A percentile compares a stretch with the other conserved stretches of the same genome.
Conservation (phyloP, 2,113 vertebrate species). For the Hippocampus abdominalis region DNA sequence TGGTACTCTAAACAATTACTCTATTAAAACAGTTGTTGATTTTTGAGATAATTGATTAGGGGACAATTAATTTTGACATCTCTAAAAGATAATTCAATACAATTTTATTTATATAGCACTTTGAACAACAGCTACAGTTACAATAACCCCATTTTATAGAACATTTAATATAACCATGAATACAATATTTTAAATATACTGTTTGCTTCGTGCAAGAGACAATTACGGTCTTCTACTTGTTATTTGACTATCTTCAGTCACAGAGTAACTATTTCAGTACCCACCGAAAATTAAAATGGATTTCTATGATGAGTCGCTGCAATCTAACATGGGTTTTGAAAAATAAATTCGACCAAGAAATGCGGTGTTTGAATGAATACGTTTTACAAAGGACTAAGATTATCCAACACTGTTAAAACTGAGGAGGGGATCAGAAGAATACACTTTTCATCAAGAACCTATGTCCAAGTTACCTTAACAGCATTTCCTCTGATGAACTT, state of each 20-base stretch:
- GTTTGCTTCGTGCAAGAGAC: not conserved
- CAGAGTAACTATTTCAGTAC: constrained; percentile 59
- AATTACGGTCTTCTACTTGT: constrained; percentile 53
- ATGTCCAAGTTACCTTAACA: constrained; percentile 76
- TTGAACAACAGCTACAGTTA: too few species aligned
- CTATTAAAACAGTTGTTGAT: too few species aligned
- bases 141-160: too few species aligned
- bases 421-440: not conserved
- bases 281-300: constrained; percentile 70
- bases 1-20: too few species aligned
- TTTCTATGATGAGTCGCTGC: constrained; percentile 68
- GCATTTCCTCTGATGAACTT: constrained; percentile 74
- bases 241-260: constrained; percentile 53
- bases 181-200: not conserved
- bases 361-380: constrained; percentile 42
- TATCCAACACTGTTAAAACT: not conserved
- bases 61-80: too few species aligned
- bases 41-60: too few species aligned
- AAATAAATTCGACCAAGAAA: constrained; percentile 63
- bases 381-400: constrained; percentile 12
- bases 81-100: too few species aligned
- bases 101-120: too few species aligned
- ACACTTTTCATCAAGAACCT: not conserved
- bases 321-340: constrained; percentile 65
- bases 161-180: not conserved